Evolutionary conservation across 2,113 vertebrate species (phyloP).

Genomic region (Ceyx cyanopectus): DNA sequence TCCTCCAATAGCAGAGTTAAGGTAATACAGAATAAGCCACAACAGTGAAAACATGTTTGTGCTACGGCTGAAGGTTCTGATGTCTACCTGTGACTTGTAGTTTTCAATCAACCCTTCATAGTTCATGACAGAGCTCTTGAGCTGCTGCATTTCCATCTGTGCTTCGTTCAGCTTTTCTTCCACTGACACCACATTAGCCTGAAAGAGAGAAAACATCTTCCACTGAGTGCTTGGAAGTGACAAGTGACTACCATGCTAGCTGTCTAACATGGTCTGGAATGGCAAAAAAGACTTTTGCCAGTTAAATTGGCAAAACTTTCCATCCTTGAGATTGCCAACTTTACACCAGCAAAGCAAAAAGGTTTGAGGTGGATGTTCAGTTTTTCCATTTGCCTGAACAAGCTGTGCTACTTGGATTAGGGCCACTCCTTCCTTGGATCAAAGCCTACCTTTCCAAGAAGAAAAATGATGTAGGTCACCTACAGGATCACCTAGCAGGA

Average conservation of each 20-base stretch:
- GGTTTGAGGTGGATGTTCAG: background rate
- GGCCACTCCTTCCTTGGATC: background rate
- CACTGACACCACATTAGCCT: constrained; percentile 79
- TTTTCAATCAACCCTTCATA: constrained; percentile 89
- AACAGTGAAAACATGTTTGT: background rate
- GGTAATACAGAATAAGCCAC: background rate
- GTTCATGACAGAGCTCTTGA: constrained; percentile 85
- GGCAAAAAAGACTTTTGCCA: background rate
- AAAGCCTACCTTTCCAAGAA: background rate
- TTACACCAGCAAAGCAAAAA: background rate
- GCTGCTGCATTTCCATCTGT: constrained; percentile 85
- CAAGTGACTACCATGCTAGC: background rate
- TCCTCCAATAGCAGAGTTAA: background rate
- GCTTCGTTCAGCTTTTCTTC: constrained; percentile 87
- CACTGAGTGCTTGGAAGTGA: background rate
- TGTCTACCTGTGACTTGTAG: constrained; percentile 91
- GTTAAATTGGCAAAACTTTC: background rate
- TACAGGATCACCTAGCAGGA: background rate
- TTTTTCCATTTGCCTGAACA: background rate
- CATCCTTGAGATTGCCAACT: background rate
- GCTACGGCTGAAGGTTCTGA: background rate
- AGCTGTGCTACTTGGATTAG: background rate
- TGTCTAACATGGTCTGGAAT: background rate
- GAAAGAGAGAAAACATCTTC: background rate
- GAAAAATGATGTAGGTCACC: background rate